Evolutionary conservation across 2,113 vertebrate species (phyloP).

Genomic region (Crotalus horridus): DNA sequence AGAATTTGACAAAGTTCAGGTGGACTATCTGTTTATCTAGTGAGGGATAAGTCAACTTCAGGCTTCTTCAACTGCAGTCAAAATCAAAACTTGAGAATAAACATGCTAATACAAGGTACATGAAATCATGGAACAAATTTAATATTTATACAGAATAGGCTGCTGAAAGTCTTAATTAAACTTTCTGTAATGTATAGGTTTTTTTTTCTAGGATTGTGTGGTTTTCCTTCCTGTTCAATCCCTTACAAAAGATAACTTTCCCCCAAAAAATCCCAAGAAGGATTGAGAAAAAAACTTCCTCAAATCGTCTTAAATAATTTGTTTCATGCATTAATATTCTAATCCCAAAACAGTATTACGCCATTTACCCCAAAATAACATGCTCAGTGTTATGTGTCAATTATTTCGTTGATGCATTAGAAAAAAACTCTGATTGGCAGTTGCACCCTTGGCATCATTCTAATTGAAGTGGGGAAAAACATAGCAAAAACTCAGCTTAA

Average conservation of each 20-base stretch:
- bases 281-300: constrained; percentile 38
- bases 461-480: background rate
- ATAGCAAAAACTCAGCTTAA: background rate
- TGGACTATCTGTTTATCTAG: constrained; percentile 53
- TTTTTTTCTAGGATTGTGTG: constrained; percentile 23
- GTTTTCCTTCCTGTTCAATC: background rate
- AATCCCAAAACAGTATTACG: background rate
- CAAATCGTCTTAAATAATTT: constrained; percentile 22
- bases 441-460: background rate
- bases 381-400: background rate
- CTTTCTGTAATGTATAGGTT: background rate
- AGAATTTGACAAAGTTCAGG: constrained; percentile 62
- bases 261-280: constrained; percentile 30
- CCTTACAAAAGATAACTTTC: background rate
- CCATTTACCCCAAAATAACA: background rate
- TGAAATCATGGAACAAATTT: constrained; percentile 14
- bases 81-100: constrained; percentile 24
- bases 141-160: constrained; percentile 34
- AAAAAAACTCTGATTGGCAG: background rate
- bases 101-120: background rate
- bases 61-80: constrained; percentile 39
- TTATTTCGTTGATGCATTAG: background rate
- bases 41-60: constrained; percentile 15
- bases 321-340: background rate
- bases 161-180: constrained; percentile 36